These are phyloP conservation scores for Thamnophis sirtalis DNA, from an alignment of 2,113 vertebrate genomes.

Conservation along the genomic window DNA sequence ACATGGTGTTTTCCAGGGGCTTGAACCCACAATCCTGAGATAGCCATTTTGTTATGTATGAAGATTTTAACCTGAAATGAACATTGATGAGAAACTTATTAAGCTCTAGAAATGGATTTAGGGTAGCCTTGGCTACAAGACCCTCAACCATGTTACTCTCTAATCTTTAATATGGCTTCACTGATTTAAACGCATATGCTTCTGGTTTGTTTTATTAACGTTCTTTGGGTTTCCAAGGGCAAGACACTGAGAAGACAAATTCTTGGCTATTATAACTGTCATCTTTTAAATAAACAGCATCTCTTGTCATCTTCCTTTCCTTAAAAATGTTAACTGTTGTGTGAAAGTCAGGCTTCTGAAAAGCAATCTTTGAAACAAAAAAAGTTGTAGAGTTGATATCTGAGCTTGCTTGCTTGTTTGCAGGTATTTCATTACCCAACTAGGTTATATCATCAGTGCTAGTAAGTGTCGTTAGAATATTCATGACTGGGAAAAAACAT, in stretches of 20 bases:
- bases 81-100: constrained; percentile 10
- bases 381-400: neutral
- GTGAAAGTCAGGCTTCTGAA: neutral
- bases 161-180: constrained; percentile 15
- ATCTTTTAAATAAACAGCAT: constrained; percentile 5
- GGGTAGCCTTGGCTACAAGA: constrained; percentile 14
- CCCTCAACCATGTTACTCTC: constrained; percentile 1
- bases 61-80: constrained; percentile 10
- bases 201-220: constrained; percentile 30
- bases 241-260: neutral
- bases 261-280: neutral
- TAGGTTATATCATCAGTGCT: too few species aligned
- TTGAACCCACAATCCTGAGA: neutral
- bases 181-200: constrained; percentile 24
- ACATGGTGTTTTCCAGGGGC: neutral
- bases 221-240: neutral
- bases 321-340: neutral
- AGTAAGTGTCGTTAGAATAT: too few species aligned
- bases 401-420: too few species aligned
- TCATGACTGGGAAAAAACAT: too few species aligned
- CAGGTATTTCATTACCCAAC: too few species aligned
- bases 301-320: neutral
- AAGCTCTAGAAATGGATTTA: constrained; percentile 24
- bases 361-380: neutral
- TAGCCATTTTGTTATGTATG: neutral